Percentiles rank a stretch among this genome's conserved stretches.
Evolutionary conservation across 2,113 vertebrate genomes (phyloP).

Genomic region (Lucifuga dentata): DNA sequence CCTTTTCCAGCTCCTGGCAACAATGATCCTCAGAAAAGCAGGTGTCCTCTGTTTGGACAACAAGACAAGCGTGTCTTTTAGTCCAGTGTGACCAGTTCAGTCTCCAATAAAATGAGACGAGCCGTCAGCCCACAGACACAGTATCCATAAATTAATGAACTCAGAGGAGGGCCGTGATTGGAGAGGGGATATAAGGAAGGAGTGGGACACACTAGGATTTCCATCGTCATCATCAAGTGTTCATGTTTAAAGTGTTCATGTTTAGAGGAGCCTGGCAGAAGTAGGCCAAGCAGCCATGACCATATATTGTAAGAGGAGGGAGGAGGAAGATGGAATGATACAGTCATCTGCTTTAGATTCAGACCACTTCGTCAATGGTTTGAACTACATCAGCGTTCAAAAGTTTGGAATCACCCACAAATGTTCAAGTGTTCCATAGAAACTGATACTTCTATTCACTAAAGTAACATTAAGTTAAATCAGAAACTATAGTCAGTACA

Average conservation of each 20-base stretch:
- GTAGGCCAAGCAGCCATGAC: constrained; percentile 48
- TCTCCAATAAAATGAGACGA: constrained; percentile 67
- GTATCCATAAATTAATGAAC: constrained; percentile 74
- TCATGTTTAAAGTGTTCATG: constrained; percentile 77
- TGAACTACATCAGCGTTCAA: too few relatives aligned
- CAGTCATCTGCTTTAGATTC: too few relatives aligned
- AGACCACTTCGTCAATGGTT: too few relatives aligned
- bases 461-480: too few relatives aligned
- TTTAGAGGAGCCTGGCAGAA: constrained; percentile 64
- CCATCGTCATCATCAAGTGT: constrained; percentile 74
- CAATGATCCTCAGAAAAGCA: constrained; percentile 64
- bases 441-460: too few relatives aligned
- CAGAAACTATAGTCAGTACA: too few relatives aligned
- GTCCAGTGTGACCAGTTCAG: constrained; percentile 58
- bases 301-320: constrained; percentile 54
- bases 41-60: constrained; percentile 45
- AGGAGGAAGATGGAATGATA: constrained; percentile 13
- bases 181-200: constrained; percentile 42
- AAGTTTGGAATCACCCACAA: too few relatives aligned
- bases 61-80: constrained; percentile 38
- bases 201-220: constrained; percentile 55
- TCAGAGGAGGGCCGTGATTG: constrained; percentile 39
- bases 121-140: constrained; percentile 72
- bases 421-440: too few relatives aligned
- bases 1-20: constrained; percentile 68